A percentile compares a stretch with the other conserved stretches of the same genome.
phyloP scores from a whole-genome alignment of 2,113 vertebrate species.

The Psephotus haematonotus region DNA sequence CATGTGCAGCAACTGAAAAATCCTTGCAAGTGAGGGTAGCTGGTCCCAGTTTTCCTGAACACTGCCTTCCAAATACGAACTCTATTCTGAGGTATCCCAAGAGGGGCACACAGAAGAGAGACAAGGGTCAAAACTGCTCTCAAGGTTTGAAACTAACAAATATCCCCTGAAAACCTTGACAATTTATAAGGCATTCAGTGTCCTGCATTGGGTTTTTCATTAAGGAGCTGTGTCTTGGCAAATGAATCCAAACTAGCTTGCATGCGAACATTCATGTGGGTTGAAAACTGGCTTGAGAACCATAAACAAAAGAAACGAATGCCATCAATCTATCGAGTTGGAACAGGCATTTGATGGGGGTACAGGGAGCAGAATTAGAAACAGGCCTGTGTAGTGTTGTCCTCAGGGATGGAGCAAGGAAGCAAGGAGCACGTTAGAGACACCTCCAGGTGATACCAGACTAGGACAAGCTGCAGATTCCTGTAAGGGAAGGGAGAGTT shows the following conservation, averaged over 20 bases:
- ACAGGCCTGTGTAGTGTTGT: background rate
- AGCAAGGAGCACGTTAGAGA: conserved; percentile 10
- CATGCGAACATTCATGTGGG: conserved; percentile 37
- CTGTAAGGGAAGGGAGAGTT: conserved; percentile 31
- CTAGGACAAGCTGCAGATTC: conserved; percentile 38
- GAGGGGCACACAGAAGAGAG: background rate
- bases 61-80: background rate
- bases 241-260: background rate
- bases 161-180: background rate
- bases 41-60: background rate
- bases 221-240: conserved; percentile 19
- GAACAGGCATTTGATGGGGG: conserved; percentile 28
- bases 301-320: conserved; percentile 56
- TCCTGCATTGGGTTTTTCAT: background rate
- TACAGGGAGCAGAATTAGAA: background rate
- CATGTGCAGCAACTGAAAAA: background rate
- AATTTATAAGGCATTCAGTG: background rate
- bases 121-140: background rate
- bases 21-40: background rate
- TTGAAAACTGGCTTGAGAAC: conserved; percentile 59
- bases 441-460: conserved; percentile 6
- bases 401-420: background rate
- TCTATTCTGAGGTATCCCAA: background rate
- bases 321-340: conserved; percentile 61
- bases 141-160: background rate